These are phyloP conservation scores for Odontamblyopus lacepedii DNA, from an alignment of 2,797 vertebrate genomes.

Conservation along the genomic window DNA sequence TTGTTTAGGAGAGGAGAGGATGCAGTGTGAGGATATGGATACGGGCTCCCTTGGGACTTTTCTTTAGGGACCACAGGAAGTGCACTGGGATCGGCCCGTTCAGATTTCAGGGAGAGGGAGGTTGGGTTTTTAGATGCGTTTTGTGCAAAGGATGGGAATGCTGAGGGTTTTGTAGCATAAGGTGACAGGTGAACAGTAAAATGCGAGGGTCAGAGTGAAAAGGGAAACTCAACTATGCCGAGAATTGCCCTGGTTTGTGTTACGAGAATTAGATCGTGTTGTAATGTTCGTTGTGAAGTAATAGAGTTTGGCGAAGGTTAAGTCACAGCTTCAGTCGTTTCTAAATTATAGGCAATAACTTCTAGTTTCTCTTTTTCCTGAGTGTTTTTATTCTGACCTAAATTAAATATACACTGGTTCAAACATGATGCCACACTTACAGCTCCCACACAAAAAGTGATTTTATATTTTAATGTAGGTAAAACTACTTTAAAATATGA, in stretches of 20 bases:
- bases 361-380: no score
- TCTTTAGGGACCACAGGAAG: conserved; percentile 26
- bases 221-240: neutral
- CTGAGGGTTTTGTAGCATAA: conserved; percentile 1
- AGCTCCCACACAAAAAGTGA: no score
- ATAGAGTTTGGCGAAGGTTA: no score
- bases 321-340: no score
- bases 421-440: no score
- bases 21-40: conserved; percentile 19
- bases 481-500: no score
- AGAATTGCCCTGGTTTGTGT: neutral
- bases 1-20: conserved; percentile 16
- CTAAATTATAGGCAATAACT: no score
- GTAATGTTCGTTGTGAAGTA: no score
- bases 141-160: conserved; percentile 31
- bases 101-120: conserved; percentile 49
- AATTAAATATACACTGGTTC: no score
- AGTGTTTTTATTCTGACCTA: no score
- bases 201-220: neutral
- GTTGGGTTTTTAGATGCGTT: conserved; percentile 24
- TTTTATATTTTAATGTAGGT: no score
- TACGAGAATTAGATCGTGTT: no score
- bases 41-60: conserved; percentile 45
- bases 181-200: conserved; percentile 13
- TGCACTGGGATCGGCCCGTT: conserved; percentile 48